A percentile compares a stretch with the other conserved stretches of the same genome.
Conservation (phyloP, 2,797 vertebrate species). For the Muscicapa striata region DNA sequence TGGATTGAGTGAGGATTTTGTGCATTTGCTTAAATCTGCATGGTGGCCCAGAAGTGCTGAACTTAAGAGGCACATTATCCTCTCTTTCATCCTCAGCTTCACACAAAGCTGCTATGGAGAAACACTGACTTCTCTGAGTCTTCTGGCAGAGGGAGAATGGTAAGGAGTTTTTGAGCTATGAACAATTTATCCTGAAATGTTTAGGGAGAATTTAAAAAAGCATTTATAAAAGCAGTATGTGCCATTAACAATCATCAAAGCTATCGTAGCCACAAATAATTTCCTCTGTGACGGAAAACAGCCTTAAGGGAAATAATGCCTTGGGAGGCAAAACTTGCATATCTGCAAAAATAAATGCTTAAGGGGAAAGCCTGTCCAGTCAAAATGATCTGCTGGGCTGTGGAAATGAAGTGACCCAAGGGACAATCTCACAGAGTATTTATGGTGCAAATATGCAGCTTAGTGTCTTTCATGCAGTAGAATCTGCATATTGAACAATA, state of each 20-base stretch:
- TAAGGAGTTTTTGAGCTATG: not conserved
- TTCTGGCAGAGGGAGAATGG: not conserved
- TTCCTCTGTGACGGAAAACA: not conserved
- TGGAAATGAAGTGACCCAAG: not conserved
- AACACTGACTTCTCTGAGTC: not conserved
- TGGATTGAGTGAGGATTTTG: not conserved
- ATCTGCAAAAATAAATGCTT: not conserved
- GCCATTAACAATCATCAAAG: not conserved
- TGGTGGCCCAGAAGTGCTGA: not conserved
- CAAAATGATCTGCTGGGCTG: not conserved
- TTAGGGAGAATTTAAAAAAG: not conserved
- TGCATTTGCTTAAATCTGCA: not conserved
- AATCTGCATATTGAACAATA: not conserved
- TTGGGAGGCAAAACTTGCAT: not conserved
- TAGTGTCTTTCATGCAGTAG: not conserved
- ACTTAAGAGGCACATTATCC: not conserved
- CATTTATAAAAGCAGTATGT: not conserved
- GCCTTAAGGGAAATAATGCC: not conserved
- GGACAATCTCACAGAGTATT: not conserved
- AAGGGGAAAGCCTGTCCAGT: not conserved
- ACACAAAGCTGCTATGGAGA: not conserved
- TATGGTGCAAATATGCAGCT: not conserved
- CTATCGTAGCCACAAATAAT: not conserved
- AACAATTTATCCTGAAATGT: not conserved
- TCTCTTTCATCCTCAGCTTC: not conserved